Percentiles rank a stretch among this genome's conserved stretches.
Conservation (phyloP, 2,888 invertebrate species). For the Barypeithes pellucidus region DNA sequence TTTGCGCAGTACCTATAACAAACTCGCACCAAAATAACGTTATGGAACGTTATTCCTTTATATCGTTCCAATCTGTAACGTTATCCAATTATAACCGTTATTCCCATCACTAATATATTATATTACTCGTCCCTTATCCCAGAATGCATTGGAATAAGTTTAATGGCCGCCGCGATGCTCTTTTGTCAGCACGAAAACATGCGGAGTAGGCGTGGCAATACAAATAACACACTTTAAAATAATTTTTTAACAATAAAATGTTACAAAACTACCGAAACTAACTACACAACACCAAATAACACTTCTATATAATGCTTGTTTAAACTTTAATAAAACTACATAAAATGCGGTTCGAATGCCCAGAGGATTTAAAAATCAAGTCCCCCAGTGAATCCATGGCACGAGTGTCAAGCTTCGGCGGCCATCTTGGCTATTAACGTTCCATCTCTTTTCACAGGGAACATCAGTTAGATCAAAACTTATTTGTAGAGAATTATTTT, state of each 20-base stretch:
- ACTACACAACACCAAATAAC: conserved; percentile 16
- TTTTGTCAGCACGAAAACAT: conserved; percentile 65
- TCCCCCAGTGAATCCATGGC: conserved; percentile 56
- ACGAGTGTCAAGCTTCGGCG: conserved; percentile 56
- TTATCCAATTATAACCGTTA: too few relatives aligned
- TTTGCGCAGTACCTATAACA: too few relatives aligned
- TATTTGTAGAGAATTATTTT: conserved; percentile 50
- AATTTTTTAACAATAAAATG: neutral
- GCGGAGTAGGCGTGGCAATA: conserved; percentile 66
- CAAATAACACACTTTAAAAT: conserved; percentile 39
- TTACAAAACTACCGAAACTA: neutral
- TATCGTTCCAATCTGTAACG: conserved; percentile 48
- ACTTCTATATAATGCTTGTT: neutral
- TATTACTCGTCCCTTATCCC: conserved; percentile 58
- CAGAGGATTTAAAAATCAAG: conserved; percentile 36
- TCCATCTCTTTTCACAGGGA: conserved; percentile 56
- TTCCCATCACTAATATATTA: too few relatives aligned
- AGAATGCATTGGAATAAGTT: conserved; percentile 61
- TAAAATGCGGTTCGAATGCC: conserved; percentile 24
- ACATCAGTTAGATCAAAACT: conserved; percentile 45
- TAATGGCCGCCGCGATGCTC: conserved; percentile 66
- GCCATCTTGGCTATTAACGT: conserved; percentile 66
- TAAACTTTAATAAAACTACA: conserved; percentile 19
- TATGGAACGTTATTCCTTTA: conserved; percentile 16
- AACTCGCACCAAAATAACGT: too few relatives aligned